Base-by-base conservation (phyloP, 2,113 vertebrate genomes). In the Misgurnus mizolepis region DNA sequence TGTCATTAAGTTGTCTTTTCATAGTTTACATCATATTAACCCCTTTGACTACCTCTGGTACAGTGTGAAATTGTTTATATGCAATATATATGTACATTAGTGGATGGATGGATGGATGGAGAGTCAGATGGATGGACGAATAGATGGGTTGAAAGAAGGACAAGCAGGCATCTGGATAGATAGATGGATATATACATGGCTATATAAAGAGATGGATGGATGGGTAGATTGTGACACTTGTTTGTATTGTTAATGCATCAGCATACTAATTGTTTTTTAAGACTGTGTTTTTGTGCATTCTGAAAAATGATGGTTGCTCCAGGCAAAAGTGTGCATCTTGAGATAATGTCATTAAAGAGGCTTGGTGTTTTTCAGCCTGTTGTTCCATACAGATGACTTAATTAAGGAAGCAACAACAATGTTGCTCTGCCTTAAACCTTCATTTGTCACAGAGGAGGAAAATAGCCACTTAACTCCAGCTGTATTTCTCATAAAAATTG, bases 1-100 rank as follows among this genome's bases (percentile, higher is more conserved):
- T 70, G 76, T 61, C 65, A 53, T 82, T 81, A 62, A 78, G 50
- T 81, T 76, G 71, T 49, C 56, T 78, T 80, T 80, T 61, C 18
- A 71, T 61, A 66, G 12, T 39, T 68, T 67, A 49, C 27, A 76
- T 50, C 45, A 76, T 50, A 50, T 41, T 62, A 17, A 39, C 12
- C 65, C 27, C 17, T 6, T 34, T 9, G 2, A 3, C 22, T 34
- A 34, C 27, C 27, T 34, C 3, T 34, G 27, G 27, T 34, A 34
- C 27, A 34, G 27, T 22, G 22, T 22, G 22, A 22, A 22, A 22
- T 0, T 22, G 22, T 22, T 0, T 22, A 22, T 22, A 22, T 22
- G 22, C 22, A 22, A 22, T 22, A 22, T 22, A 22, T 22, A 22
- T 22, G 22, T 22, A 22, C 22, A 22, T 22, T 22, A 22, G 22